These are phyloP conservation scores for Cephalotes varians DNA, from an alignment of 2,888 invertebrate species.

Conservation along the genomic window DNA sequence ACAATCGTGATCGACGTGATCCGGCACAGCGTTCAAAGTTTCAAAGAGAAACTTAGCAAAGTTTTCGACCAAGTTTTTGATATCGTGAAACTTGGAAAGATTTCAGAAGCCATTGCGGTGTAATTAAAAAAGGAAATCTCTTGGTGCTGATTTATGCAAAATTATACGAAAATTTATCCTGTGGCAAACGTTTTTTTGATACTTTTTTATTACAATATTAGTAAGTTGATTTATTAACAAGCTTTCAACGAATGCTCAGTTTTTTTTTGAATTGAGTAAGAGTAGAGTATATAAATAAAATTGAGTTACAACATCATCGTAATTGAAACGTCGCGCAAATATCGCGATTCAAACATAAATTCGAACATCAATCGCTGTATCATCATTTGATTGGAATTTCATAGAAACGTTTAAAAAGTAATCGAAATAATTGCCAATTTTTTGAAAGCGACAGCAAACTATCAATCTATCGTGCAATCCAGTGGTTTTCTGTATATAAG, in stretches of 20 bases:
- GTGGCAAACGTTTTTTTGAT: background rate
- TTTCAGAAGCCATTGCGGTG: conserved; percentile 18
- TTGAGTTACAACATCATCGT: background rate
- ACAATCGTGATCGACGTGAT: conserved; percentile 56
- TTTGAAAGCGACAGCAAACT: background rate
- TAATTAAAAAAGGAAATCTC: conserved; percentile 31
- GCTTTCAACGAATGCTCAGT: background rate
- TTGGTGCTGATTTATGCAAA: background rate
- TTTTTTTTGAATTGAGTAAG: background rate
- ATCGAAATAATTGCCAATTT: conserved; percentile 20
- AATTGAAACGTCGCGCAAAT: no score
- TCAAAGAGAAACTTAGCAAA: conserved; percentile 49
- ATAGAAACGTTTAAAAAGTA: background rate
- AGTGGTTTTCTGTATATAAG: background rate
- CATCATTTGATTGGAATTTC: background rate
- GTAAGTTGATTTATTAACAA: background rate
- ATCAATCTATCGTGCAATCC: conserved; percentile 24
- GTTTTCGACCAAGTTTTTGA: conserved; percentile 58
- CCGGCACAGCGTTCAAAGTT: conserved; percentile 40
- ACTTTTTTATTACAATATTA: background rate
- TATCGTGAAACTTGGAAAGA: conserved; percentile 2
- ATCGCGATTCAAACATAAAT: no score
- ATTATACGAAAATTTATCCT: background rate
- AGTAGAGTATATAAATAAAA: background rate
- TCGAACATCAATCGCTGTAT: background rate